Evolutionary conservation across 2,888 invertebrate species (phyloP), one percentile per base, ranked within the genome.

Genomic region (Leptinotarsa peninsularis): DNA sequence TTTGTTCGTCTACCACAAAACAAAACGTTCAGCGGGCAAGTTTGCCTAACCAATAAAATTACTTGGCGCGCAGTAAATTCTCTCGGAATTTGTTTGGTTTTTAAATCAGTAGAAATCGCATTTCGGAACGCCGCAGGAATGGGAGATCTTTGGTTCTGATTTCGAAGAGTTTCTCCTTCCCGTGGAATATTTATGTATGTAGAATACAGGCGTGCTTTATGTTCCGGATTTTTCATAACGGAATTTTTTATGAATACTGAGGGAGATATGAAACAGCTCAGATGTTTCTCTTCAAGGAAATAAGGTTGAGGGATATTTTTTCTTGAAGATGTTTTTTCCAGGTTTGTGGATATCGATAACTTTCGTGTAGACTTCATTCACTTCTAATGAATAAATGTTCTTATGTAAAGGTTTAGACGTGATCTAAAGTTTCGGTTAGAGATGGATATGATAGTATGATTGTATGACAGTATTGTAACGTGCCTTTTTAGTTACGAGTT

Each of bases 31-130:
- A 17, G 18, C 43, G 63, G 7, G 33, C 43, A 33, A 63, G 33
- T 63, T 63, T 63, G 43, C 43, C n/a, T 43, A 63, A 43, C 63
- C 63, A 63, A 63, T 63, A 43, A 33, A 63, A 63, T 63, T 63
- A 63, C 63, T 63, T n/a, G n/a, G 63, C 63, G 33, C 43, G 63
- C 63, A 63, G 33, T 63, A 63, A 63, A 63, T 63, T 63, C 4
- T n/a, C 63, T 63, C 33, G 43, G 33, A 63, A 63, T 63, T 63
- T 63, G 63, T 63, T 63, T 63, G 63, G 63, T 63, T 63, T 63
- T 63, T 43, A 63, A 63, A 63, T 63, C 43, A 43, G 33, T 5
- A 7, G 63, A 63, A 63, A 63, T 63, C n/a, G 63, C 63, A 33
- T 63, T 63, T 33, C 33, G 33, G 43, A 33, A 43, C 63, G n/a